phyloP scores from a whole-genome alignment of 1,140 invertebrate genomes.

The Apis laboriosa region DNA sequence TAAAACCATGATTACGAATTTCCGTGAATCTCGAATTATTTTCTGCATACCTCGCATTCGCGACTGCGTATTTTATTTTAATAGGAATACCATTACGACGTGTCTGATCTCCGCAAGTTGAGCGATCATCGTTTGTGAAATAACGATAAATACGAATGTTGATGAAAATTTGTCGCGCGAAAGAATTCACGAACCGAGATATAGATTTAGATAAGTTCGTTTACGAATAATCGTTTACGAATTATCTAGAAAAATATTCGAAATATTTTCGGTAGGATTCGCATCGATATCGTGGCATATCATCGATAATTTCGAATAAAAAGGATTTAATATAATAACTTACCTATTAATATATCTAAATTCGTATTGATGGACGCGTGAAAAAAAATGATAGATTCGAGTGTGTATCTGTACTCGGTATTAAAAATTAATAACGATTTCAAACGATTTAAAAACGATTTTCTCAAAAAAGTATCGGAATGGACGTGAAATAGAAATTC shows the following conservation, averaged over 20 bases:
- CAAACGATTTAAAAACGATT: too few species aligned
- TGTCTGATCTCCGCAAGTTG: not conserved
- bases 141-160: too few species aligned
- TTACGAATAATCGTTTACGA: not conserved
- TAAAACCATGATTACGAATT: not conserved
- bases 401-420: too few species aligned
- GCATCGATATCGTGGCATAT: too few species aligned
- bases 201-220: not conserved
- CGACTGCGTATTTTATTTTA: not conserved
- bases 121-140: not conserved
- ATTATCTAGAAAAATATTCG: not conserved
- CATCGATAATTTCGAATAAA: too few species aligned
- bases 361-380: too few species aligned
- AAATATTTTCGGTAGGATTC: not conserved
- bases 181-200: not conserved
- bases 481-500: not conserved
- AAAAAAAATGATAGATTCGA: too few species aligned
- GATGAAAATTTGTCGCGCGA: not conserved
- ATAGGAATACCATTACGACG: conserved; percentile 21
- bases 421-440: too few species aligned
- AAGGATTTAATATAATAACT: too few species aligned
- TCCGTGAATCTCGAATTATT: conserved; percentile 23
- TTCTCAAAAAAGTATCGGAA: too few species aligned
- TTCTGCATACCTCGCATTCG: conserved; percentile 11
- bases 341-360: too few species aligned